Base-by-base conservation (phyloP, 2,113 vertebrate genomes). In the Rutilus rutilus region DNA sequence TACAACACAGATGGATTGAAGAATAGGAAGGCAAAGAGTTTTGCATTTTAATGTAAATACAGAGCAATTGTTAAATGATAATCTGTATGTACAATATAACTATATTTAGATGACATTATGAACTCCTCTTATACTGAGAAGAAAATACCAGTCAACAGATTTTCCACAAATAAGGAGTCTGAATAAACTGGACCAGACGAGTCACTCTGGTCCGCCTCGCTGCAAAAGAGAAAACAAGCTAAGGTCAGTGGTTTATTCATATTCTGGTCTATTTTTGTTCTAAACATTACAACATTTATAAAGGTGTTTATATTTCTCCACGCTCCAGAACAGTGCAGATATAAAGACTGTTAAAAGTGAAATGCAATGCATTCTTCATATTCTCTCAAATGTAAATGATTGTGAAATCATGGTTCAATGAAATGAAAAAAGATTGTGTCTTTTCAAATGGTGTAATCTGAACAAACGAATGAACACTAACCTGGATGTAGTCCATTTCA, bases 401-500 rank as follows among this genome's bases (percentile, higher is more conserved):
- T 21, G 4, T 11, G 8, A n/a, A n/a, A n/a, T n/a, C n/a, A n/a
- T n/a, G n/a, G n/a, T n/a, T n/a, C n/a, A n/a, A n/a, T n/a, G n/a
- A n/a, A n/a, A n/a, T n/a, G n/a, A n/a, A n/a, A n/a, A n/a, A n/a
- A n/a, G n/a, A 27, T 27, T 21, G 4, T 11, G 8, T 33, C 25
- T 30, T 52, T 75, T 36, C 17, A 69, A 69, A 39, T n/a, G 9
- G 69, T 5, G 69, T 27, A 27, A 23, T 33, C 0, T 23, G 21
- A n/a, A 39, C 2, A 25, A 25, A 64, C 12, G 12, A 33, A 19
- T 42, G 10, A 73, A 30, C 36, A 64, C 91, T 90, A 86, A 95
- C 94, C 94, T 95, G 94, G 79, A 96, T 96, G 83, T 90, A 95
- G 3, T 95, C 94, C 91, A 96, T 95, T 86, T 96, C 95, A 1